Evolutionary conservation across 2,888 invertebrate species (phyloP), one percentile per base, ranked within the genome.

Genomic region (Julus scandinavius): DNA sequence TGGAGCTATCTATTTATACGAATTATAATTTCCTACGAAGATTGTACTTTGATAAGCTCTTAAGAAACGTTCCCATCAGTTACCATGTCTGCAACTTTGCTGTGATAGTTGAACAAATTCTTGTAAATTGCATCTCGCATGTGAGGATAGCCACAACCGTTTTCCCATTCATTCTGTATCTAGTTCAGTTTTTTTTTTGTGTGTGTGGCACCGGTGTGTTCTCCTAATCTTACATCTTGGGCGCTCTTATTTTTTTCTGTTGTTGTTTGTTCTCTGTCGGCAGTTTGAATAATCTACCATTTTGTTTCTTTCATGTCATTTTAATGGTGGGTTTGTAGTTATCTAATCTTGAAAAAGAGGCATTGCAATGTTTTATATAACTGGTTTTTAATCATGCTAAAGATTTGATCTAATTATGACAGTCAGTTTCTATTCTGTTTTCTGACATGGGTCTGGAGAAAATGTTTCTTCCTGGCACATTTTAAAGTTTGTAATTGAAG

Each of bases 141-240:
- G 72, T 72, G 72, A 72, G 72, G 72, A 11, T 72, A 11, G 72
- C 29, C 11, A 20, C n/a, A 1, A 11, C 29, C 29, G 72, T 29
- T 72, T 72, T 72, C 72, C 72, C 72, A 72, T 20, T 72, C 72
- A 72, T 72, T 72, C 72, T 9, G 7, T 45, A 20, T 72, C 72
- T 72, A 6, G 72, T 29, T 54, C 17, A 63, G n/a, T n/a, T 72
- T 20, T 29, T 72, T 72, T 72, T 29, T 45, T 45, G 5, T 45
- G 41, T 45, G 41, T 45, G 6, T 54, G 6, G 63, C n/a, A 63
- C 72, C 20, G 20, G 54, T 54, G 17, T 11, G 17, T 7, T 45
- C 54, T 54, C 20, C 72, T 72, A 29, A 72, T 72, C 72, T 9
- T 29, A 29, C 72, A 72, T 72, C 72, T 72, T 72, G 72, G 29